These are phyloP conservation scores for Mormyrus iriodes DNA, from an alignment of 2,113 vertebrate species.

Conservation along the genomic window DNA sequence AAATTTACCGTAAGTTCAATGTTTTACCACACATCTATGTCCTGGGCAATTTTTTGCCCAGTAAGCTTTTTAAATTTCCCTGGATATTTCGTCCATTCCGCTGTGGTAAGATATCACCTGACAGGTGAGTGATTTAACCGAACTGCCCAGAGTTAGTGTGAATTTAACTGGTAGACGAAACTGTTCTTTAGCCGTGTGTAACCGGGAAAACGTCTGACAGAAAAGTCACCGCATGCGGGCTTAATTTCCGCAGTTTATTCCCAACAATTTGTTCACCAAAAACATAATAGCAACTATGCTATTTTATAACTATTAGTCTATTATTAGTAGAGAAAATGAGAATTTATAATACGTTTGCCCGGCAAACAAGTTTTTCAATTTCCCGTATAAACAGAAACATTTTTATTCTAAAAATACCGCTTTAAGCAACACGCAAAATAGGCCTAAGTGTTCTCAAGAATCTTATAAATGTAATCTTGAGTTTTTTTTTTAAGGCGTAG, in stretches of 20 bases:
- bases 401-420: background rate
- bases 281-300: background rate
- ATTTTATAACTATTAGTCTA: background rate
- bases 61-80: conserved; percentile 3
- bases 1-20: background rate
- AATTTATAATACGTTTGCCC: background rate
- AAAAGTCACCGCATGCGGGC: background rate
- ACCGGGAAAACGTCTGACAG: background rate
- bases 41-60: background rate
- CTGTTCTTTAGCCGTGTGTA: background rate
- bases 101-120: background rate
- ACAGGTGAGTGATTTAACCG: background rate
- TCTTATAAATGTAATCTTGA: background rate
- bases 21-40: background rate
- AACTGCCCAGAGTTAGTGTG: background rate
- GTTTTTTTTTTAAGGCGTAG: background rate
- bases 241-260: background rate
- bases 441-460: background rate
- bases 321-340: background rate
- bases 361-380: background rate
- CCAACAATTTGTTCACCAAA: background rate
- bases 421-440: background rate
- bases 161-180: background rate
- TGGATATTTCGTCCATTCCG: background rate
- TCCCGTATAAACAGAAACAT: background rate